These are phyloP conservation scores for Ricordea florida DNA, from an alignment of 92 coral and sea anemone genomes.

Conservation along the genomic window DNA sequence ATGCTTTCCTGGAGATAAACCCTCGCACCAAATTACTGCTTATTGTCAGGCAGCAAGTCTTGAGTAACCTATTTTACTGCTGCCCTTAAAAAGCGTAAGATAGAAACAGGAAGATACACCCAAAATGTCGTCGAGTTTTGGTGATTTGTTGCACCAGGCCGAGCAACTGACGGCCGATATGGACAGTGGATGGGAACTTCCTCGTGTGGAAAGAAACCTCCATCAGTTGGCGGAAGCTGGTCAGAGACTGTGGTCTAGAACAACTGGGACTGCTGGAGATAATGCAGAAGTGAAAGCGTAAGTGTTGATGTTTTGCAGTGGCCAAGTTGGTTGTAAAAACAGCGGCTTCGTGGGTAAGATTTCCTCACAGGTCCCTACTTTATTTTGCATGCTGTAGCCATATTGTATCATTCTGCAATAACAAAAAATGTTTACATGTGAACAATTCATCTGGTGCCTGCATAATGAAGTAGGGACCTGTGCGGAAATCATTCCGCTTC, in stretches of 20 bases:
- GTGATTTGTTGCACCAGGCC: constrained; percentile 96
- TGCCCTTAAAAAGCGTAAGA: not conserved
- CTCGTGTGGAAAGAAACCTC: constrained; percentile 90
- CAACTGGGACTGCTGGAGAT: constrained; percentile 86
- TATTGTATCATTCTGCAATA: no score
- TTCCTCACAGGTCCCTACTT: no score
- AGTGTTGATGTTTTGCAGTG: constrained; percentile 22
- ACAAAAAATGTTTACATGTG: no score
- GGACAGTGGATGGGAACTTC: constrained; percentile 98
- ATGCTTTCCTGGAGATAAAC: not conserved
- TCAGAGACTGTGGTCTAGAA: constrained; percentile 89
- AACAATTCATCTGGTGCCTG: no score
- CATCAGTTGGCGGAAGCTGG: constrained; percentile 99
- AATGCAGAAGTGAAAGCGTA: constrained; percentile 98
- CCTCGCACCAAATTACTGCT: not conserved
- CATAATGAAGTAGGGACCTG: no score
- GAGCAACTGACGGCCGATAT: constrained; percentile 98
- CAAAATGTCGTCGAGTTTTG: constrained; percentile 88
- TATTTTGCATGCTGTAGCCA: no score
- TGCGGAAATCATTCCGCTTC: no score
- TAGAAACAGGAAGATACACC: not conserved
- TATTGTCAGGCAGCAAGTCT: not conserved
- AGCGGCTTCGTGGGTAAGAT: no score
- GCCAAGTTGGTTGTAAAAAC: no score
- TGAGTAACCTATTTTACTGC: not conserved